Conservation (phyloP, 2,888 invertebrate species). For the Zele albiditarsus region DNA sequence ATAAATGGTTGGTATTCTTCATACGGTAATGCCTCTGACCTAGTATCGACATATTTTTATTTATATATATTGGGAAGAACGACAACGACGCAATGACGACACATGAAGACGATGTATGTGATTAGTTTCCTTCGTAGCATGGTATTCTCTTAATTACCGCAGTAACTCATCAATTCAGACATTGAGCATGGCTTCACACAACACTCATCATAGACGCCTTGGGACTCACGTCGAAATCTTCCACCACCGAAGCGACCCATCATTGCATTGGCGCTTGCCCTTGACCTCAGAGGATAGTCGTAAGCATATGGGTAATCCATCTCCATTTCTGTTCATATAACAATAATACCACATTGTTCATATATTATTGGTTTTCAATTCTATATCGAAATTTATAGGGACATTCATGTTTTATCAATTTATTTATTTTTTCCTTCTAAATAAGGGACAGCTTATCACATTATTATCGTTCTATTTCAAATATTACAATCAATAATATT, state of each 20-base stretch:
- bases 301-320: slow-evolving; percentile 60
- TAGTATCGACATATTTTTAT: neutral
- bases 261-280: slow-evolving; percentile 65
- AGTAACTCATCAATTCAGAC: slow-evolving; percentile 69
- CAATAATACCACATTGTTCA: neutral
- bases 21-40: neutral
- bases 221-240: slow-evolving; percentile 61
- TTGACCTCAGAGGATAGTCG: slow-evolving; percentile 65
- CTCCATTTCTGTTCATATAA: slow-evolving; percentile 55
- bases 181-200: slow-evolving; percentile 70
- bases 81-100: neutral
- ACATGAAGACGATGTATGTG: neutral
- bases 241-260: slow-evolving; percentile 57
- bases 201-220: slow-evolving; percentile 73
- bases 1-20: neutral
- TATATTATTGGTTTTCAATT: neutral
- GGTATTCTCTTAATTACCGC: slow-evolving; percentile 55
- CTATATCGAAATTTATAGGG: slow-evolving; percentile 39
- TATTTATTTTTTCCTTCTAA: neutral
- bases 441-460: neutral
- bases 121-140: slow-evolving; percentile 8
- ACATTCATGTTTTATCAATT: neutral
- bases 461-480: neutral
- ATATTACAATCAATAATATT: neutral
- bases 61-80: neutral